Conservation (phyloP, 1,140 invertebrate species). For the Drosophila parvula region DNA sequence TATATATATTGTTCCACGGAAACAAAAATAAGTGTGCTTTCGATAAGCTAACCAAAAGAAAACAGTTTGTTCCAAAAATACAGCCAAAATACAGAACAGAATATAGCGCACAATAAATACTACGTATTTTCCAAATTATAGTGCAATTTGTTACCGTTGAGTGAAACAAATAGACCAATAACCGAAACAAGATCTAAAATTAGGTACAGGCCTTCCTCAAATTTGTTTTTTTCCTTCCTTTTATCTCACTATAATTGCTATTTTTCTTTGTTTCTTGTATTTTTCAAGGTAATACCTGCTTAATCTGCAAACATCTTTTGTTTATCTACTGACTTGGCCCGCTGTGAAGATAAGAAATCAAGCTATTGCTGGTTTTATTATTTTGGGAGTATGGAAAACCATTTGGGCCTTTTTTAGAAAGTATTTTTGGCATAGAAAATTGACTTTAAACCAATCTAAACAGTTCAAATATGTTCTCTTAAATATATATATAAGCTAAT, state of each 20-base stretch:
- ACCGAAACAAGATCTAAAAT: slow-evolving; percentile 5
- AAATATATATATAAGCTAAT: too few species aligned
- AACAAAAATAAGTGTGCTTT: slow-evolving; percentile 22
- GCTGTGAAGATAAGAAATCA: not conserved
- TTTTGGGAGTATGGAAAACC: not conserved
- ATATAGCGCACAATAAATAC: not conserved
- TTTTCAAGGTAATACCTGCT: not conserved
- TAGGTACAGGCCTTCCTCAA: not conserved
- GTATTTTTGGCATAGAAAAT: not conserved
- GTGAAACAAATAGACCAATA: slow-evolving; percentile 4
- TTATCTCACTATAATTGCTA: not conserved
- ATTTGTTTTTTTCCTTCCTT: not conserved
- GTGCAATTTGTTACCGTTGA: slow-evolving; percentile 13
- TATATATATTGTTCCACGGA: slow-evolving; percentile 10
- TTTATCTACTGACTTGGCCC: not conserved
- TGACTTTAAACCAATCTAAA: too few species aligned
- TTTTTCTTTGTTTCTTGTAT: not conserved
- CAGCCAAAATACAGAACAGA: not conserved
- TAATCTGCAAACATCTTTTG: not conserved
- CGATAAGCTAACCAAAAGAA: not conserved
- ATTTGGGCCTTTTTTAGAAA: not conserved
- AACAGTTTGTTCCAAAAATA: slow-evolving; percentile 9
- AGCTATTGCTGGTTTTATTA: not conserved
- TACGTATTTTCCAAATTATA: slow-evolving; percentile 4
- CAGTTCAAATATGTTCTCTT: too few species aligned